A percentile compares a stretch with the other conserved stretches of the same genome.
Conservation (phyloP, 2,797 vertebrate genomes). For the Lutjanus campechanus region DNA sequence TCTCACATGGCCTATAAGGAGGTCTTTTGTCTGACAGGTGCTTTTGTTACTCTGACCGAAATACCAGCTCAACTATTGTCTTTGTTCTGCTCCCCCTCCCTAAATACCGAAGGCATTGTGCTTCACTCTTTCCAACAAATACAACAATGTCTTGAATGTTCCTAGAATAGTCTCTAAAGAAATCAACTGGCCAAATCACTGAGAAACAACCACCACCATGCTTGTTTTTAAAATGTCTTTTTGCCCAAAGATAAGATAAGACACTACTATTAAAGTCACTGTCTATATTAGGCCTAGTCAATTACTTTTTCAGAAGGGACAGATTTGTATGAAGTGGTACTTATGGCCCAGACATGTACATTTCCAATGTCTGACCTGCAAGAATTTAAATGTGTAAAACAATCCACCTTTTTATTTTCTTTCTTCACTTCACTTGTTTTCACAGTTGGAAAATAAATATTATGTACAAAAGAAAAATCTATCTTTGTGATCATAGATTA, state of each 20-base stretch:
- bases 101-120: constrained; percentile 77
- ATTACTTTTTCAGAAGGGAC: too few relatives aligned
- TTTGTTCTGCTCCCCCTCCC: constrained; percentile 68
- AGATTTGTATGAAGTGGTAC: too few relatives aligned
- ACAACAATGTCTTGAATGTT: constrained; percentile 10
- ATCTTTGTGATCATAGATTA: too few relatives aligned
- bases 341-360: too few relatives aligned
- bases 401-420: too few relatives aligned
- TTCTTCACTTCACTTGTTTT: too few relatives aligned
- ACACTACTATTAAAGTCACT: neutral
- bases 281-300: too few relatives aligned
- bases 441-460: too few relatives aligned
- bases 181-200: neutral
- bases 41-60: constrained; percentile 80
- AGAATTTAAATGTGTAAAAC: too few relatives aligned
- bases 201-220: neutral
- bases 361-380: too few relatives aligned
- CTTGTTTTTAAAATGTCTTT: neutral
- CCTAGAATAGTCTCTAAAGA: constrained; percentile 7
- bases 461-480: too few relatives aligned
- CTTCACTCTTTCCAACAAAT: constrained; percentile 11
- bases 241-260: neutral
- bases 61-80: constrained; percentile 74
- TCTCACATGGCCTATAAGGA: constrained; percentile 56
- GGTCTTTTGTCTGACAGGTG: constrained; percentile 73